phyloP scores from a whole-genome alignment of 2,113 vertebrate genomes.

The Toxostoma redivivum region DNA sequence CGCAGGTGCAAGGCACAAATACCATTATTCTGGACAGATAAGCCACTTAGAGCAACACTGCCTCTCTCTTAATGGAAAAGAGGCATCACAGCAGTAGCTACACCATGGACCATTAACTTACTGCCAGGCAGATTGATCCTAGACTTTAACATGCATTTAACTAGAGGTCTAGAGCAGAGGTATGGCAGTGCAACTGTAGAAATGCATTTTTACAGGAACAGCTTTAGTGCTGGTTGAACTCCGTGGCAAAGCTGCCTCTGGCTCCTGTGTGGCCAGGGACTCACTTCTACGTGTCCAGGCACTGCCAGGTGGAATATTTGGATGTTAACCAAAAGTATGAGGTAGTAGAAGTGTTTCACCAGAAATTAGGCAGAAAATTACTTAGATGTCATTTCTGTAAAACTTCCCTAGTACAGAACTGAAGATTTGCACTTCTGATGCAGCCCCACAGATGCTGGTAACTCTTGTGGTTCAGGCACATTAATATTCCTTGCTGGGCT shows the following conservation, averaged over 20 bases:
- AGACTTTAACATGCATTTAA: neutral
- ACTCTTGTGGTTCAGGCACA: neutral
- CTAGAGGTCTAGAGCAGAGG: neutral
- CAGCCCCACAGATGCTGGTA: neutral
- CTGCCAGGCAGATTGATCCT: neutral
- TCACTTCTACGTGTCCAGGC: rapidly evolving
- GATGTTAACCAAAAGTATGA: neutral
- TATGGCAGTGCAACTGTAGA: neutral
- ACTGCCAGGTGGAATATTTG: neutral
- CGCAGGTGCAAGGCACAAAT: neutral
- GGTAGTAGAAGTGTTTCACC: neutral
- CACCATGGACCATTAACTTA: neutral
- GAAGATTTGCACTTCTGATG: neutral
- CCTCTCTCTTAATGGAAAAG: neutral
- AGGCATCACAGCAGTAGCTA: neutral
- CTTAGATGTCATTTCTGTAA: neutral
- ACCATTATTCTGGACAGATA: neutral
- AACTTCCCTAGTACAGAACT: neutral
- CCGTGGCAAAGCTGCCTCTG: neutral
- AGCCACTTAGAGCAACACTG: neutral
- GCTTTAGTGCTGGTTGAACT: neutral
- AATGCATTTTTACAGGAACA: neutral
- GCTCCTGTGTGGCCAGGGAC: neutral
- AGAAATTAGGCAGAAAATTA: neutral
- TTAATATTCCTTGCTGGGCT: neutral